A percentile compares a stretch with the other conserved stretches of the same genome.
Conservation (phyloP, 2,888 invertebrate genomes). For the Drosophila robusta region DNA sequence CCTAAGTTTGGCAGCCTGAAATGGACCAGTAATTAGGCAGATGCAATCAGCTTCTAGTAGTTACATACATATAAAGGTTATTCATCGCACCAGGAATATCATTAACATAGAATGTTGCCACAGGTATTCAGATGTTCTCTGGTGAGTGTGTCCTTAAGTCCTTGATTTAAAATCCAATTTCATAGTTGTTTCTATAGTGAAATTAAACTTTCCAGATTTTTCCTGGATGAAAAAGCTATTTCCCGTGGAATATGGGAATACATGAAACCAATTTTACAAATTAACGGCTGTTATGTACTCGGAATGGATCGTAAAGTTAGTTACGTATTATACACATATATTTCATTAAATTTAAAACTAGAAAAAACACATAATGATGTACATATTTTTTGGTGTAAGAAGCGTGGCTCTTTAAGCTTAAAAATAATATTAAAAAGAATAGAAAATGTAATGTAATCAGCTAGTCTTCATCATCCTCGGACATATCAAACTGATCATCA, state of each 20-base stretch:
- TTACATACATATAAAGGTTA: too few relatives aligned
- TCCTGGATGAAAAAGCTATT: neutral
- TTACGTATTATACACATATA: neutral
- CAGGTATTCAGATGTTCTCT: too few relatives aligned
- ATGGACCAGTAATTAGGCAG: too few relatives aligned
- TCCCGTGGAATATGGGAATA: neutral
- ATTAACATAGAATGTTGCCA: too few relatives aligned
- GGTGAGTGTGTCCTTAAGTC: neutral
- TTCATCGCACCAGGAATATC: too few relatives aligned
- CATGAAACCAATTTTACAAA: neutral
- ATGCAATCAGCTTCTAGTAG: too few relatives aligned
- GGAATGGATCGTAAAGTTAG: neutral
- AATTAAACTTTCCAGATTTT: too few relatives aligned
- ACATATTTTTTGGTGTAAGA: constrained; percentile 24
- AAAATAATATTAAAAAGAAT: neutral
- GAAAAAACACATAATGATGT: neutral
- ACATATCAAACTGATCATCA: constrained; percentile 82
- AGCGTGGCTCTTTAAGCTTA: constrained; percentile 21
- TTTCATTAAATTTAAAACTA: neutral
- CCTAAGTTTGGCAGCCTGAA: too few relatives aligned
- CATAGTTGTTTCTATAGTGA: neutral
- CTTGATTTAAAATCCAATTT: neutral
- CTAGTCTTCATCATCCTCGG: constrained; percentile 71
- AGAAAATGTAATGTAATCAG: constrained; percentile 12
- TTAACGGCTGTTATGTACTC: constrained; percentile 1